Conservation (phyloP, 2,113 vertebrate genomes). For the Saiga tatarica region DNA sequence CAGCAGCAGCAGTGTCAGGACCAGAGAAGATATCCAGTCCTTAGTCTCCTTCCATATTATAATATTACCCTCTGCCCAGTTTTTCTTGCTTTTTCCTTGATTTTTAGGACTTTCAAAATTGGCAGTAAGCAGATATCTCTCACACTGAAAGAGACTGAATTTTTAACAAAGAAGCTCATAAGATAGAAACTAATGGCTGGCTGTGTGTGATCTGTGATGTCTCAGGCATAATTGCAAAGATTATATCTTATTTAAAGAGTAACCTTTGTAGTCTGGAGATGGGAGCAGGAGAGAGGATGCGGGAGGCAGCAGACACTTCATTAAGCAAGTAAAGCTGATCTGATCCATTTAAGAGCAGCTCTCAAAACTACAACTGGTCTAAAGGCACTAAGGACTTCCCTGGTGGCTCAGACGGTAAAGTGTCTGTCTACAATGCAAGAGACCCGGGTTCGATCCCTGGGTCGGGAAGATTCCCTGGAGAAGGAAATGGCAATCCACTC, state of each 20-base stretch:
- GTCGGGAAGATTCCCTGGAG: no score
- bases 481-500: no score
- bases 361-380: constrained; percentile 20
- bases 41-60: background rate
- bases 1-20: background rate
- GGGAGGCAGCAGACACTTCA: background rate
- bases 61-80: background rate
- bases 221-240: background rate
- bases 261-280: background rate
- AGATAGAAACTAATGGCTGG: background rate
- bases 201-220: background rate
- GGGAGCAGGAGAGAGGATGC: background rate
- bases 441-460: no score
- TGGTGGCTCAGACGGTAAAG: no score
- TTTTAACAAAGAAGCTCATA: background rate
- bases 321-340: constrained; percentile 52
- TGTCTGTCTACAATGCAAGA: no score
- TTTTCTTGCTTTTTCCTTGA: background rate
- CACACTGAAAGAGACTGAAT: background rate
- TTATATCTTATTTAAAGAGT: background rate
- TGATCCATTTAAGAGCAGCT: constrained; percentile 51
- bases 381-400: background rate
- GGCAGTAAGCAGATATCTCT: background rate
- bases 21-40: background rate
- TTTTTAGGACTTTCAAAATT: background rate